A percentile compares a stretch with the other conserved stretches of the same genome.
These are phyloP conservation scores for Brachypterus glaber DNA, from an alignment of 2,888 invertebrate genomes.

Conservation along the genomic window DNA sequence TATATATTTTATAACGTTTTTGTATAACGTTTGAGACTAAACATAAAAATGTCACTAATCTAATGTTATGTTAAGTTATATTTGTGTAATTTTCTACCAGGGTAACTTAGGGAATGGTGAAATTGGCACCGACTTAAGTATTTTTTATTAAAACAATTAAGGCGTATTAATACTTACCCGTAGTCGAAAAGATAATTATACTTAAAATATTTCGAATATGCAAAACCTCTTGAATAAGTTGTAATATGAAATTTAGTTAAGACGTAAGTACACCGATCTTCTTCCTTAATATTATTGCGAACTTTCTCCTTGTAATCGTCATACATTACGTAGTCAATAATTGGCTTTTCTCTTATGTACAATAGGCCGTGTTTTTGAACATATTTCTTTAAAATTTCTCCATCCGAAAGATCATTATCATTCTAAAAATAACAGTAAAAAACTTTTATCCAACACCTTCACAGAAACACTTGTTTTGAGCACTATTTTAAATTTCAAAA, in stretches of 20 bases:
- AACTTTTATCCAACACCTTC: no score
- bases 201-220: constrained; percentile 54
- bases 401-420: constrained; percentile 36
- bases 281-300: constrained; percentile 42
- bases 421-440: no score
- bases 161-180: constrained; percentile 56
- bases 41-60: no score
- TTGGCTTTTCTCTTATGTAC: constrained; percentile 61
- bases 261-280: constrained; percentile 65
- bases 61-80: no score
- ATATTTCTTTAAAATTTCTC: constrained; percentile 39
- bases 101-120: no score
- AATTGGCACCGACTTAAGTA: no score
- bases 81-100: no score
- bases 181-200: constrained; percentile 55
- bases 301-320: constrained; percentile 58
- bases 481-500: no score
- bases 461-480: no score
- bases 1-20: no score
- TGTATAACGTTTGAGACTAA: no score
- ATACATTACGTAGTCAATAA: constrained; percentile 60
- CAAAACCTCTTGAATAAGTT: constrained; percentile 60
- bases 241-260: constrained; percentile 60
- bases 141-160: no score
- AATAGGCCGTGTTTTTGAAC: constrained; percentile 45